Evolutionary conservation across 2,888 invertebrate species (phyloP).

Genomic region (Drosophila leonis): DNA sequence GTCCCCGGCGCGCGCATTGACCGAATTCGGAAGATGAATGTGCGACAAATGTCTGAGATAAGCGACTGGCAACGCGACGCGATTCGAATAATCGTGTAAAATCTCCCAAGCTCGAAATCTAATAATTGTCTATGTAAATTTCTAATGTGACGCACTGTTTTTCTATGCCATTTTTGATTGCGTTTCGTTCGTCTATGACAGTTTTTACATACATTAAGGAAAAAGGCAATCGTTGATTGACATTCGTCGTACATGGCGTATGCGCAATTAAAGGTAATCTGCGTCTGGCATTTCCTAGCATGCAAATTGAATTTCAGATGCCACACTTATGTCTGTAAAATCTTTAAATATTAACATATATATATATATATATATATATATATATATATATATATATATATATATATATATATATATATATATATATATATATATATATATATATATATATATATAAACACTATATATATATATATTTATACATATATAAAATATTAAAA

Average conservation of each 20-base stretch:
- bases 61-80: constrained; percentile 39
- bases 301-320: constrained; percentile 49
- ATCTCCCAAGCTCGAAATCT: constrained; percentile 47
- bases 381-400: not conserved
- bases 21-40: constrained; percentile 78
- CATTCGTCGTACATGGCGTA: constrained; percentile 73
- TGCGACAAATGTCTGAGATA: constrained; percentile 68
- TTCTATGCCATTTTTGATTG: constrained; percentile 40
- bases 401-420: not conserved
- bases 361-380: not conserved
- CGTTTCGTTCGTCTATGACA: constrained; percentile 35
- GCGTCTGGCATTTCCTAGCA: constrained; percentile 63
- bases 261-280: constrained; percentile 73
- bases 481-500: not conserved
- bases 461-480: not conserved
- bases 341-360: not conserved
- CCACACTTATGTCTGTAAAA: constrained; percentile 17
- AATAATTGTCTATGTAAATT: constrained; percentile 72
- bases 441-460: not conserved
- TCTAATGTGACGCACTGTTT: constrained; percentile 62
- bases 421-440: constrained; percentile 1
- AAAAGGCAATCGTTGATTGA: constrained; percentile 66
- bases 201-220: constrained; percentile 52
- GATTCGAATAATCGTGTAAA: constrained; percentile 56
- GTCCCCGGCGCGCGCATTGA: constrained; percentile 63